Base-by-base conservation (phyloP, 1,140 invertebrate genomes). In the Melanaphis sacchari region DNA sequence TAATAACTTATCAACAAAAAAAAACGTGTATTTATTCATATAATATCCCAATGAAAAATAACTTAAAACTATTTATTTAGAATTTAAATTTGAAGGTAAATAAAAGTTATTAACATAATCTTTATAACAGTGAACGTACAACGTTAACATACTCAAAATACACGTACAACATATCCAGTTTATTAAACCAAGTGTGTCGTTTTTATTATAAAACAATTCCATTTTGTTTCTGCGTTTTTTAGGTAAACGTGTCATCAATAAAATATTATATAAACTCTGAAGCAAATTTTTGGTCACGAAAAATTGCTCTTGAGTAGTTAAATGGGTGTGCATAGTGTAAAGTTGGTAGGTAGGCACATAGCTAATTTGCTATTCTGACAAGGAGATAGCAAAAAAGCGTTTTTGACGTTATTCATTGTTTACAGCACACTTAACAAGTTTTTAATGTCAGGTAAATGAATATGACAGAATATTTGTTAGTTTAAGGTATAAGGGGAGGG, bases 361-460 rank as follows among this genome's bases (percentile, higher is more conserved):
- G 40, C 24, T 84, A 84, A 84, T 84, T 82, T 85, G 40, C 31
- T 43, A 85, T 85, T 87, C 31, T 46, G 41, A 87, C 84, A 43
- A 43, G 41, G 84, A 26, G 31, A n/a, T 43, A 31, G 40, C 11
- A 87, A 84, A 87, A 87, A n/a, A 41, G 11, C 9, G 26, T 26
- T 87, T 43, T 31, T 31, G 84, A 26, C 15, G 84, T 87, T 87
- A 46, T 88, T 88, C 43, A 88, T 88, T 88, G 85, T 43, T 46
- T 46, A 87, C 41, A 31, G 31, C 43, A 36, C 31, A 88, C 18
- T 88, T 36, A 88, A 88, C 84, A 87, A 87, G 84, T 43, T 87
- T 88, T 88, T 88, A 88, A 88, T 36, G 43, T 24, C 43, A 87
- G 85, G 43, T 88, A 88, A 88, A 88, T 88, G 43, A 88, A 88